Conservation (phyloP, 2,113 vertebrate genomes). For the Hippocampus mohnikei region DNA sequence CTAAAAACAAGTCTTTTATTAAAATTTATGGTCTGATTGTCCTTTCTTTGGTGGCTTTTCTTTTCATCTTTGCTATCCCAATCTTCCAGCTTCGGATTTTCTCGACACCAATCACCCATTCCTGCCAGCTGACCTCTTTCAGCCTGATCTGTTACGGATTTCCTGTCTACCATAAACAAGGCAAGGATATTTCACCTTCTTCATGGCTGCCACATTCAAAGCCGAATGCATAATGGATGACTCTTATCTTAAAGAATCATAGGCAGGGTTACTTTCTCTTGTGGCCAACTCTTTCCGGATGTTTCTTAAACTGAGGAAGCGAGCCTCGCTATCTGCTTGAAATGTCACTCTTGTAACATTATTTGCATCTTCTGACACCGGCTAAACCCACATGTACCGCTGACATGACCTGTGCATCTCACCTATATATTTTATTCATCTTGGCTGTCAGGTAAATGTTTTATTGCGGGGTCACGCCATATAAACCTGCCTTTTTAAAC, state of each 20-base stretch:
- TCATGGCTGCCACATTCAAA: conserved; percentile 37
- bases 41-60: background rate
- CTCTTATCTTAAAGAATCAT: conserved; percentile 41
- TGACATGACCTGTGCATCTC: conserved; percentile 51
- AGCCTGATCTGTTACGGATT: conserved; percentile 11
- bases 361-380: conserved; percentile 46
- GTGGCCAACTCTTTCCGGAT: conserved; percentile 12
- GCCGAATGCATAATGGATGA: conserved; percentile 44
- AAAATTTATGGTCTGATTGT: background rate
- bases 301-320: conserved; percentile 23
- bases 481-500: conserved; percentile 16
- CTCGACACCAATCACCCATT: background rate
- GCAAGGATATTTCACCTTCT: conserved; percentile 32
- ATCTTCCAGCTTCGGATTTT: background rate
- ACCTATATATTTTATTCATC: conserved; percentile 56
- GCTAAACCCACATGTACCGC: conserved; percentile 36
- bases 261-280: conserved; percentile 20
- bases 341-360: conserved; percentile 17
- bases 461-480: conserved; percentile 34
- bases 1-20: background rate
- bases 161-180: conserved; percentile 10
- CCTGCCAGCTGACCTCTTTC: background rate
- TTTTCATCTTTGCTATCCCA: background rate
- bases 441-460: conserved; percentile 51
- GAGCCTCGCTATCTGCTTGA: conserved; percentile 2